Base-by-base conservation (phyloP, 2,888 invertebrate genomes). In the Chorisops tibialis region DNA sequence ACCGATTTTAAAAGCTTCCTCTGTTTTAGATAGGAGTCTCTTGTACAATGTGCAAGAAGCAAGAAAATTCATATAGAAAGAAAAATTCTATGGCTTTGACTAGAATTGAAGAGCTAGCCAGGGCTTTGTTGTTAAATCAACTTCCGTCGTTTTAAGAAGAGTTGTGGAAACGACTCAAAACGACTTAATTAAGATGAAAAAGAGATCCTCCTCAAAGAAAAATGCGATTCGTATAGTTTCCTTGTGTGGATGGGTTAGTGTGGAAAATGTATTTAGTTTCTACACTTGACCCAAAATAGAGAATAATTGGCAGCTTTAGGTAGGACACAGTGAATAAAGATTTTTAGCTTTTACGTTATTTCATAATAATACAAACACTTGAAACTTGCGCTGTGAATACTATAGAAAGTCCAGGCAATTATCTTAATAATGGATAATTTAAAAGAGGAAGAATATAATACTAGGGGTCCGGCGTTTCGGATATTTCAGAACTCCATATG, bases 1-100 rank as follows among this genome's bases (percentile, higher is more conserved):
- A 64, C 41, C 58, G 52, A 48, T 64, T 56, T 60, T 64, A 64
- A 64, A 51, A 64, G 62, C 60, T 64, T 62, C 62, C 60, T 59
- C 30, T 59, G 14, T 59, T 7, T 12, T 18, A 19, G 35, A 16
- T 18, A 50, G 41, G 43, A 9, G 24, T 38, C 14, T n/a, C 41
- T 39, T 12, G 2, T 11, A 16, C 18, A 11, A 19, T 54, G 39
- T 39, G 56, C 56, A 19, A 24, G 22, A 41, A 11, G 9, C 30
- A 30, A 30, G 9, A 14, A 41, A 9, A 2, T 14, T 41, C 18
- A 16, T 41, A 41, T 41, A 6, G 21, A 16, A 47, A 9, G 12
- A 14, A n/a, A n/a, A 14, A 16, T 18, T 16, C 16, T 18, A 41
- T 7, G 41, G 18, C 7, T 18, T 41, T 12, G 41, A 41, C 2